These are phyloP conservation scores for Rotaria socialis DNA, from an alignment of 2,888 invertebrate genomes.

Conservation along the genomic window DNA sequence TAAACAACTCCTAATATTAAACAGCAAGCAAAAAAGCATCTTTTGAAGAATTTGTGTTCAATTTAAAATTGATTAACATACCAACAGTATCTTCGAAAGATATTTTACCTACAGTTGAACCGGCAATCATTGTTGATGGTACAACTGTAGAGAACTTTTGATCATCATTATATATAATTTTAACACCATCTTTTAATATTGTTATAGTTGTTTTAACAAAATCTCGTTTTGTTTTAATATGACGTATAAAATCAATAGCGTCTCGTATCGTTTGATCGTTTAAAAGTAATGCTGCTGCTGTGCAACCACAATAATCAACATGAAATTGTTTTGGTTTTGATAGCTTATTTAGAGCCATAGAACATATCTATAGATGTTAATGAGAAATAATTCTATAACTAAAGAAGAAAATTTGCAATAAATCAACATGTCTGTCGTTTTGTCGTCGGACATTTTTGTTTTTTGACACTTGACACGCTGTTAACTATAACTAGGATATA, in stretches of 20 bases:
- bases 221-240: slow-evolving; percentile 7
- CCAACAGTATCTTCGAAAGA: background rate
- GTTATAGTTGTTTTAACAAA: background rate
- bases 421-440: no score
- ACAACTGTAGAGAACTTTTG: background rate
- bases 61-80: background rate
- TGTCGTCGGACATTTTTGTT: no score
- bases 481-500: no score
- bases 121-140: slow-evolving; percentile 5
- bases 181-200: background rate
- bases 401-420: no score
- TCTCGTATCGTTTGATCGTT: slow-evolving; percentile 13
- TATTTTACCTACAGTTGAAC: background rate
- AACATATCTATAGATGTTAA: background rate
- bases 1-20: slow-evolving; percentile 8
- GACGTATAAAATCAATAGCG: background rate
- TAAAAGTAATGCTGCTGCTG: slow-evolving; percentile 7
- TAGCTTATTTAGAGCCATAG: slow-evolving; percentile 25
- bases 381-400: background rate
- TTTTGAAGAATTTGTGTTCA: background rate
- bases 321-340: background rate
- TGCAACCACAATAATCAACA: slow-evolving; percentile 33
- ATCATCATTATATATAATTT: slow-evolving; percentile 10
- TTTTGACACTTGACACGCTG: no score
- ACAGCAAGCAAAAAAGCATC: no score